Base-by-base conservation (phyloP, 1,140 invertebrate species). In the Odontomachus brunneus region DNA sequence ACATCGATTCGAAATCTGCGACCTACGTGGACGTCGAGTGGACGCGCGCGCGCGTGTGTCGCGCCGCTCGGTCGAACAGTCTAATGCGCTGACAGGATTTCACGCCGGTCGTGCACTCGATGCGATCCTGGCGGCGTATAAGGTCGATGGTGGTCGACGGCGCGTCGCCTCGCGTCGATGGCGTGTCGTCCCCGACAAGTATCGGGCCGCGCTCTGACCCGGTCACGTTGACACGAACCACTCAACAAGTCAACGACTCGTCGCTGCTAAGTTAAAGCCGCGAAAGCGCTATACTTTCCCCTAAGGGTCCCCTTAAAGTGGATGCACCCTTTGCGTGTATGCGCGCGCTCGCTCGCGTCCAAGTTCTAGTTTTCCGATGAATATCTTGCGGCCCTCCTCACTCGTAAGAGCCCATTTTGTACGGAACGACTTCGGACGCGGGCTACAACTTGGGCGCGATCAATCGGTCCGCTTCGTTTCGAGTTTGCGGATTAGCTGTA, bases 221-320 rank as follows among this genome's bases (percentile, higher is more conserved):
- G 87, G 89, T 90, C 86, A 90, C 66, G 89, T 85, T 87, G 89
- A 88, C 88, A 82, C 72, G 76, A 90, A 82, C 84, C 87, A 90
- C 89, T 90, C 89, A 85, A 90, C 89, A 85, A 90, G 89, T 90
- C 89, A 90, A 84, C 89, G 89, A 90, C 89, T 90, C 74, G 69
- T 72, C 72, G 74, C 53, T 75, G 74, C 78, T 67, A 88, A 84
- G 75, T 90, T 90, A 90, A 90, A 90, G 89, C 85, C 74, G 85
- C 84, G 73, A 62, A 83, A 82, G 55, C 75, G 49, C 81, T 85
- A 78, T 74, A 84, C 78, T 86, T 84, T 88, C 57, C 86, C 84
- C 86, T 88, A 78, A 90, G 84, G 83, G 83, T 48, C 38, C 71
- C 71, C 57, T 89, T 89, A 89, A 89, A 89, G 88, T 22, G 65